Evolutionary conservation across 2,888 invertebrate genomes (phyloP).

Genomic region (Xestia c-nigrum): DNA sequence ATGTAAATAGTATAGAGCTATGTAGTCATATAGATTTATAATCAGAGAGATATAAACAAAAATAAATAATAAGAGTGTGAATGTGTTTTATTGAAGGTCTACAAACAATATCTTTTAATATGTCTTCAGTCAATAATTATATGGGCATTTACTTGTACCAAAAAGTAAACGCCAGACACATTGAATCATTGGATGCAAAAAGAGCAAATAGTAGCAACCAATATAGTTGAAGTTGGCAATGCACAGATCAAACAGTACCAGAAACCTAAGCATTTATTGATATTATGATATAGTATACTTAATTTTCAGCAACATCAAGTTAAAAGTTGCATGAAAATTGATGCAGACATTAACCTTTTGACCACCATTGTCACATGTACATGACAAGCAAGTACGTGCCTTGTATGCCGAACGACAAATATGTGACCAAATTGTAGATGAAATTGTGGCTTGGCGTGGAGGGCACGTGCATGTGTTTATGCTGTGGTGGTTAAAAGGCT

Average conservation of each 20-base stretch:
- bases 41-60: constrained; percentile 22
- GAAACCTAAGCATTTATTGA: background rate
- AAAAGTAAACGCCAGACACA: background rate
- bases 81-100: constrained; percentile 47
- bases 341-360: too few species aligned
- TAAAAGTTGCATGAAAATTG: background rate
- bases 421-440: too few species aligned
- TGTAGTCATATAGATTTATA: background rate
- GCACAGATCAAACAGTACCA: background rate
- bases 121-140: background rate
- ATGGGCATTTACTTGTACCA: background rate
- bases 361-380: too few species aligned
- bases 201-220: background rate
- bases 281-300: background rate
- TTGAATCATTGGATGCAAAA: background rate
- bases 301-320: background rate
- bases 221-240: background rate
- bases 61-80: constrained; percentile 55
- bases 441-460: too few species aligned
- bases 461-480: too few species aligned
- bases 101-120: background rate
- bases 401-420: too few species aligned
- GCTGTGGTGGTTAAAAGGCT: too few species aligned
- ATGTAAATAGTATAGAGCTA: constrained; percentile 44
- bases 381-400: too few species aligned